Conservation (phyloP, 1,140 invertebrate genomes). For the Hypothenemus hampei region DNA sequence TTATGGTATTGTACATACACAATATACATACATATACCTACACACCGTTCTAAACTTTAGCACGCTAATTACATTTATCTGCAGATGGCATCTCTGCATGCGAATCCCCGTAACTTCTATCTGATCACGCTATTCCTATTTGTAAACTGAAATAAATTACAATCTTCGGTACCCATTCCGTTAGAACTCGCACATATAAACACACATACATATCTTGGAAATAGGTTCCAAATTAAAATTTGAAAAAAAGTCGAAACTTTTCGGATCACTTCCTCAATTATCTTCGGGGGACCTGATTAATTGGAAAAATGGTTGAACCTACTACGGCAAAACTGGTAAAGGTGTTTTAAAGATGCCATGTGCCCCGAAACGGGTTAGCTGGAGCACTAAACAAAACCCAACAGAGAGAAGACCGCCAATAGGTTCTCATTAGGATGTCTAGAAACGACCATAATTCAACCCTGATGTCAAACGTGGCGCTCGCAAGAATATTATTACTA, state of each 20-base stretch:
- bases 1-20: too few relatives aligned
- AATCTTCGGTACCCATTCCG: conserved; percentile 26
- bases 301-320: too few relatives aligned
- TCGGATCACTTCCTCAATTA: too few relatives aligned
- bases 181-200: too few relatives aligned
- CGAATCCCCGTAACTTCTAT: conserved; percentile 34
- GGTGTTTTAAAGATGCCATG: conserved; percentile 21
- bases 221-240: background rate
- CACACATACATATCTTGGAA: background rate
- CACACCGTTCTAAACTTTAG: conserved; percentile 31
- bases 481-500: conserved; percentile 36
- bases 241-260: background rate
- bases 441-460: conserved; percentile 38
- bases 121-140: conserved; percentile 36
- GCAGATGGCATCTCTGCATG: conserved; percentile 35
- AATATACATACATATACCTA: conserved; percentile 22
- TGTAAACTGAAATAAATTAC: conserved; percentile 35
- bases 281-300: too few relatives aligned
- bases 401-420: conserved; percentile 35
- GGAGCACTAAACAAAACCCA: conserved; percentile 20
- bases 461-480: conserved; percentile 38
- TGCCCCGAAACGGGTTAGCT: conserved; percentile 18
- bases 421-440: conserved; percentile 41
- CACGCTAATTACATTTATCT: conserved; percentile 35
- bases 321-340: conserved; percentile 21